These are phyloP conservation scores for Leptopilina clavipes DNA, from an alignment of 1,140 invertebrate genomes.

Conservation along the genomic window DNA sequence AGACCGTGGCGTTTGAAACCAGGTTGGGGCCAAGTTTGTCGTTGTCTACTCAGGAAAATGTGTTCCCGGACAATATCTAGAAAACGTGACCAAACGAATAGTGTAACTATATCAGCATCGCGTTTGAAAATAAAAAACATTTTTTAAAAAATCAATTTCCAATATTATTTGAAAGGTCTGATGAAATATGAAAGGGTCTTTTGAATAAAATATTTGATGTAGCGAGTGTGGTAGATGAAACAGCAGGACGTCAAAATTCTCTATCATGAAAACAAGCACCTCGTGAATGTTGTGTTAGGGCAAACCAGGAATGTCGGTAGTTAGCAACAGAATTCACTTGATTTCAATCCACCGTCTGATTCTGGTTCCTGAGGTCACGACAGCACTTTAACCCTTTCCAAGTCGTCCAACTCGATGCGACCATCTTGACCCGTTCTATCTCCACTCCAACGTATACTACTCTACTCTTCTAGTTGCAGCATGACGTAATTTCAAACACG, in stretches of 20 bases:
- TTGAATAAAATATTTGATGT: background rate
- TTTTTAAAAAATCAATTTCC: too few species aligned
- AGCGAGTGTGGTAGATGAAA: background rate
- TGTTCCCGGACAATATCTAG: too few species aligned
- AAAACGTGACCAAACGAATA: too few species aligned
- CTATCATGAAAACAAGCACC: background rate
- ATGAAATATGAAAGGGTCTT: background rate
- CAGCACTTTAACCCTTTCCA: constrained; percentile 63
- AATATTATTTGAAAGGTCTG: background rate
- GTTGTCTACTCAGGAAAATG: too few species aligned
- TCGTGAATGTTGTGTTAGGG: constrained; percentile 20
- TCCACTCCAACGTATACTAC: constrained; percentile 46
- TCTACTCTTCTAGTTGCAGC: constrained; percentile 57
- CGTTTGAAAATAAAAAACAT: too few species aligned
- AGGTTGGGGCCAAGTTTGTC: too few species aligned
- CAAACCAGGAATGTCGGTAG: constrained; percentile 14
- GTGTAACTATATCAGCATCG: too few species aligned
- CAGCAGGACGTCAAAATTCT: constrained; percentile 10
- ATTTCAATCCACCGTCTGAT: constrained; percentile 27
- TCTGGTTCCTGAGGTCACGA: constrained; percentile 52
- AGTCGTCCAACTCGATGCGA: constrained; percentile 57
- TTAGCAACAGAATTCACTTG: constrained; percentile 30
- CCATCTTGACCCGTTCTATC: constrained; percentile 64
- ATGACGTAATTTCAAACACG: constrained; percentile 62
- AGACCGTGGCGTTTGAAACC: too few species aligned